Base-by-base conservation (phyloP, 2,888 invertebrate species). In the Synanthedon myopaeformis region DNA sequence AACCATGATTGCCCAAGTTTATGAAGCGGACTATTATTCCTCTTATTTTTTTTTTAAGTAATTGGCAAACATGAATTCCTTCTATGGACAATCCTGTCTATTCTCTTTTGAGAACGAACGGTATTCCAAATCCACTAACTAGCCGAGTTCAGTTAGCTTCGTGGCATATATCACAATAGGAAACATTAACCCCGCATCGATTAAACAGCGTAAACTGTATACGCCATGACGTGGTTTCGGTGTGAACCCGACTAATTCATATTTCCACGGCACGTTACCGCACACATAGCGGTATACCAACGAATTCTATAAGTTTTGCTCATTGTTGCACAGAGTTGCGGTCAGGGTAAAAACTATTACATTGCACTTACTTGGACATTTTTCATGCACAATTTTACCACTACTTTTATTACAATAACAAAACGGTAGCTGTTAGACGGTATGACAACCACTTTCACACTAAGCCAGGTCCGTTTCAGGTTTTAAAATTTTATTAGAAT, bases 221-320 rank as follows among this genome's bases (percentile, higher is more conserved):
- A 55, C 60, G 50, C 56, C 60, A 62, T 67, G 65, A 35, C 69
- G 66, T 71, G 71, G 68, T 68, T 76, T 68, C 63, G 67, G 52
- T 54, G 55, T 52, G 52, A 58, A 56, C 67, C 65, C 67, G 59
- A 65, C 65, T 68, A 71, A 72, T 70, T 68, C 68, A 62, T 67
- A 72, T 70, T 70, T 65, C 63, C 56, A 63, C 61, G 60, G 59
- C 58, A 62, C 66, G 68, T 73, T 73, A 67, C 60, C 61, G 62
- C 49, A 17, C 17, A 49, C 55, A 53, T 76, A 76, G 70, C 77
- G 74, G 77, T 73, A 66, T 58, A 66, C 54, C 42, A 54, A 42
- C 57, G 54, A 56, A 63, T 63, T 64, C 62, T 66, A 65, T 67
- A 64, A 61, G 66, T 69, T 65, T 68, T 59, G 41, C 48, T 52